Evolutionary conservation across 2,888 invertebrate species (phyloP).

Genomic region (Cryptocephalus moraei): DNA sequence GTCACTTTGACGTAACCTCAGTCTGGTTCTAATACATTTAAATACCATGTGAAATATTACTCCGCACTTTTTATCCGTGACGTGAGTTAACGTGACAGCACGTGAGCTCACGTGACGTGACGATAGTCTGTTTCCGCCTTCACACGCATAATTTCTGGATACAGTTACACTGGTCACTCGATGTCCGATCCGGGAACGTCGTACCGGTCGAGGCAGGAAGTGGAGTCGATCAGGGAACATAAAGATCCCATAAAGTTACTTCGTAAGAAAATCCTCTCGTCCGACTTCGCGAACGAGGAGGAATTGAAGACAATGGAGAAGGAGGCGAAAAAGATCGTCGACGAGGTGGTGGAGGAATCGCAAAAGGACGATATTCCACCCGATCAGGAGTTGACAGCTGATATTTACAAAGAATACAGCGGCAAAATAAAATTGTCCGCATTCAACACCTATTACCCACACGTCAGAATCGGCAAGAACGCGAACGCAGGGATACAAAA

Average conservation of each 20-base stretch:
- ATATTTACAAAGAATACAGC: slow-evolving; percentile 12
- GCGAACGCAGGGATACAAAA: too few species aligned
- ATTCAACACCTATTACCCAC: background rate
- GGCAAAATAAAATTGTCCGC: slow-evolving; percentile 9
- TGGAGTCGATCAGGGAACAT: slow-evolving; percentile 84
- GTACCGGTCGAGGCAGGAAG: slow-evolving; percentile 82
- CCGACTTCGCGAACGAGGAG: slow-evolving; percentile 64
- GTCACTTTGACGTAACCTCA: too few species aligned
- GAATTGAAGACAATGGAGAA: slow-evolving; percentile 71
- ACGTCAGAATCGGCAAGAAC: background rate
- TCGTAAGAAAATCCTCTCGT: slow-evolving; percentile 66
- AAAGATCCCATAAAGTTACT: slow-evolving; percentile 88
- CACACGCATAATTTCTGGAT: too few species aligned
- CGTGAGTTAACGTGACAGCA: too few species aligned
- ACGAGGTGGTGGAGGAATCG: slow-evolving; percentile 9
- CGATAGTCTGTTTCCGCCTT: too few species aligned
- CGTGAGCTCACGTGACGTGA: too few species aligned
- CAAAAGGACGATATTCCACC: slow-evolving; percentile 7
- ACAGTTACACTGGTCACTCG: slow-evolving; percentile 79
- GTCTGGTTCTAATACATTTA: too few species aligned
- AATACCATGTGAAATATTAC: too few species aligned
- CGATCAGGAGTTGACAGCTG: slow-evolving; percentile 11
- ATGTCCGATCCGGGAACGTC: slow-evolving; percentile 98
- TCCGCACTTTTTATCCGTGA: too few species aligned
- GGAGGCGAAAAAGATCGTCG: slow-evolving; percentile 66